Conservation (phyloP, 2,888 invertebrate species). For the Amorpha juglandis region DNA sequence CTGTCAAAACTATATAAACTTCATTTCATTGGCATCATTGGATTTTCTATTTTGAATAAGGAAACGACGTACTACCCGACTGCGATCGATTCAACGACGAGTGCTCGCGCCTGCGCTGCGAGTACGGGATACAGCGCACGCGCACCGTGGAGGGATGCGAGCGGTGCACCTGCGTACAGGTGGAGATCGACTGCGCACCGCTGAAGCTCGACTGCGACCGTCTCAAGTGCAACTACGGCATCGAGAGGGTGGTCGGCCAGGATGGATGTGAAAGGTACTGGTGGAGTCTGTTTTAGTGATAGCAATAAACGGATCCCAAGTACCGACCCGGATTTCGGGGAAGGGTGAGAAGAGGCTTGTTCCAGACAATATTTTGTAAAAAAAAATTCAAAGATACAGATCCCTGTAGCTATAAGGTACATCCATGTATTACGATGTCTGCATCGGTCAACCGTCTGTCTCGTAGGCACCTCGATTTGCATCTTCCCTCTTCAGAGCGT, state of each 20-base stretch:
- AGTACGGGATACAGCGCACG: constrained; percentile 87
- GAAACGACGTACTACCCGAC: constrained; percentile 44
- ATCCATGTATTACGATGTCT: no score
- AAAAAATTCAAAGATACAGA: no score
- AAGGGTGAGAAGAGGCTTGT: no score
- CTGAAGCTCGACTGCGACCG: constrained; percentile 85
- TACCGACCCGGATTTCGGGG: no score
- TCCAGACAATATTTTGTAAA: no score
- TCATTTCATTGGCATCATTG: background rate
- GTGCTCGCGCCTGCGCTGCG: constrained; percentile 87
- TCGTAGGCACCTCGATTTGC: no score
- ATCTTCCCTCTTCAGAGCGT: no score
- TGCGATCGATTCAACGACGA: constrained; percentile 70
- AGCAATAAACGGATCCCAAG: no score
- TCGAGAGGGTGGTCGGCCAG: constrained; percentile 67
- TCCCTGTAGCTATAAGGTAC: no score
- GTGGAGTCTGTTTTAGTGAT: background rate
- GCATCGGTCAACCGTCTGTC: no score
- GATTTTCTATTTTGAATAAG: background rate
- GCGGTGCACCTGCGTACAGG: constrained; percentile 80
- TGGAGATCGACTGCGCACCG: constrained; percentile 80
- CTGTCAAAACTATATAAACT: no score
- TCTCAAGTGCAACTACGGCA: constrained; percentile 88
- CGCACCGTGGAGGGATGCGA: constrained; percentile 83
- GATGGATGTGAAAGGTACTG: constrained; percentile 64